phyloP scores from a whole-genome alignment of 2,113 vertebrate species.

The Corapipo altera region DNA sequence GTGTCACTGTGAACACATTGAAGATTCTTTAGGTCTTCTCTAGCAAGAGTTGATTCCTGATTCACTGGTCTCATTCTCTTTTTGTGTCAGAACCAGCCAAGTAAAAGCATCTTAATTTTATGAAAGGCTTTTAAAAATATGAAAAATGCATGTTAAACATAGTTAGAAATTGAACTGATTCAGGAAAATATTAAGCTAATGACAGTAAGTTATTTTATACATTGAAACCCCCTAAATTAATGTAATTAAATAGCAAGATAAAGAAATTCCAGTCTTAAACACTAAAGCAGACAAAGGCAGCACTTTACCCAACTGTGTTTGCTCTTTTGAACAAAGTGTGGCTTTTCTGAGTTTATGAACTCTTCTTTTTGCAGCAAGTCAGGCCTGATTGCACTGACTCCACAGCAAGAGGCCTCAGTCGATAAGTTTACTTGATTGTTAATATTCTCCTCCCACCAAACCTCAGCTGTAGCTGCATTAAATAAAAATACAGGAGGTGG shows the following conservation, averaged over 20 bases:
- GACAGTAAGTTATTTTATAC: background rate
- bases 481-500: constrained; percentile 37
- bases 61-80: background rate
- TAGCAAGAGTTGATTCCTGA: background rate
- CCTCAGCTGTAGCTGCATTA: constrained; percentile 35
- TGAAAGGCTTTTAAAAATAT: background rate
- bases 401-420: background rate
- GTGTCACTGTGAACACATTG: background rate
- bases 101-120: background rate
- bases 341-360: background rate
- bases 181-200: background rate
- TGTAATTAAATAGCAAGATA: background rate
- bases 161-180: background rate
- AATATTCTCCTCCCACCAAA: background rate
- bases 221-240: background rate
- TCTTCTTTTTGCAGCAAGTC: background rate
- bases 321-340: background rate
- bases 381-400: background rate
- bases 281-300: background rate
- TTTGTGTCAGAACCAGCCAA: background rate
- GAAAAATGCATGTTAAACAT: background rate
- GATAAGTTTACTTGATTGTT: background rate
- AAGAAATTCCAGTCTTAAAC: background rate
- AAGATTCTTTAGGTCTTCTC: constrained; percentile 24
- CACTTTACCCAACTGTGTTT: background rate